Evolutionary conservation across 2,888 invertebrate genomes (phyloP), one percentile per base, ranked within the genome.

Genomic region (Melanophora roralis): DNA sequence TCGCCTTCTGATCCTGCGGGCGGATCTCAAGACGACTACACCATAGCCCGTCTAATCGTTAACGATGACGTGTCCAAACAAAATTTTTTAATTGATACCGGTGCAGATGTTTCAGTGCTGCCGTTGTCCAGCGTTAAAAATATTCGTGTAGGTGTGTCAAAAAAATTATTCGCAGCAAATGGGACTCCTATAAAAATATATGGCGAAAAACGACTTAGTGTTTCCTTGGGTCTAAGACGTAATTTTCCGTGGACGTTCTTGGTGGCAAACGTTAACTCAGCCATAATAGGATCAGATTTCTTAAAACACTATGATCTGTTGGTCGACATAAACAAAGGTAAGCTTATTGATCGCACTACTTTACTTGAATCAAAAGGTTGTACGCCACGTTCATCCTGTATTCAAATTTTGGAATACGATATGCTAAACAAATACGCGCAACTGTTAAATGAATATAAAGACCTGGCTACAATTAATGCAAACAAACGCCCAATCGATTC

Each of bases 271-370:
- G 59, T 60, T 23, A 23, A 60, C 27, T n/a, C 27, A 27, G 23
- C 43, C 14, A 40, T 60, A 27, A n/a, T 43, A 16, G 43, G 43
- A 6, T 23, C 12, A 8, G 43, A 60, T 45, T 45, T 51, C n/a
- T 11, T 51, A 5, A n/a, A 51, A 19, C 51, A 53, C n/a, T 53
- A 9, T 53, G 53, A n/a, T 16, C 27, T 34, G 14, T 9, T 53
- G 14, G 27, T 53, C 1, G 53, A 53, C 14, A 40, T 49, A 3
- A 23, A 27, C n/a, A 23, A 27, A 19, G 5, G n/a, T 19, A 27
- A 43, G 6, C 45, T 82, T 7, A 73, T 80, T 5, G 80, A 81
- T 23, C 32, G 81, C 12, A 64, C 55, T 14, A 57, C 68, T 11
- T 36, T 45, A 34, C 11, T 47, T 21, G 14, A 38, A 45, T 4